Conservation (phyloP, 2,888 invertebrate species). For the Steinernema hermaphroditum region DNA sequence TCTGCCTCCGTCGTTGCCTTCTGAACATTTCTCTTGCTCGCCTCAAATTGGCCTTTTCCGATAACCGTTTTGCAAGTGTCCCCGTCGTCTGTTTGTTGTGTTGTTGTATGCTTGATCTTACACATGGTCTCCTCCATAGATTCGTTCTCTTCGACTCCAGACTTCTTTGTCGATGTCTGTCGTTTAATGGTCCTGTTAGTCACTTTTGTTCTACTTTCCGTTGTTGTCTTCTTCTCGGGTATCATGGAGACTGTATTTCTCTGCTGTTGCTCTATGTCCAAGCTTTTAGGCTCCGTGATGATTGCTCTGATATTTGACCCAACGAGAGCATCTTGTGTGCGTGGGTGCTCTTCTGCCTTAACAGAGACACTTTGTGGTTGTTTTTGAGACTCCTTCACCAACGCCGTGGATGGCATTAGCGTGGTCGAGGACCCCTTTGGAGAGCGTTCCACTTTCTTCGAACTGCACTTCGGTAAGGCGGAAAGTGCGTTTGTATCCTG, state of each 20-base stretch:
- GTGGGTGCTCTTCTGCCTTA: neutral
- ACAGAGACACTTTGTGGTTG: neutral
- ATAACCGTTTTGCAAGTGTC: slow-evolving; percentile 2
- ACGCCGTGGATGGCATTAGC: neutral
- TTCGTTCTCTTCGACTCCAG: slow-evolving; percentile 28
- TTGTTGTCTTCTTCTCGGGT: slow-evolving; percentile 42
- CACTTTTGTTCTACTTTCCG: slow-evolving; percentile 40
- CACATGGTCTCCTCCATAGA: slow-evolving; percentile 30
- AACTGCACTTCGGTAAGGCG: slow-evolving; percentile 15
- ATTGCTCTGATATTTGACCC: slow-evolving; percentile 19
- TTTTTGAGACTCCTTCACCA: neutral
- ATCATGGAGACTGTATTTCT: slow-evolving; percentile 34
- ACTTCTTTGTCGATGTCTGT: slow-evolving; percentile 30
- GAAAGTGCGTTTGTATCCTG: neutral
- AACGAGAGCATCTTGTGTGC: neutral
- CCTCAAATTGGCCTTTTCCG: slow-evolving; percentile 6
- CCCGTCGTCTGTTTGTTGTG: slow-evolving; percentile 26
- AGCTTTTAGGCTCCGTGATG: slow-evolving; percentile 38
- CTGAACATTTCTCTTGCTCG: slow-evolving; percentile 30
- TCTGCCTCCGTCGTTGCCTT: neutral
- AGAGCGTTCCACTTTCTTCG: neutral
- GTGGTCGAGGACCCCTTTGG: neutral
- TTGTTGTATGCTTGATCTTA: slow-evolving; percentile 31
- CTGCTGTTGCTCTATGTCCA: slow-evolving; percentile 33
- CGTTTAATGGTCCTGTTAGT: slow-evolving; percentile 37